Base-by-base conservation (phyloP, 2,888 invertebrate species). In the Notodonta dromedarius region DNA sequence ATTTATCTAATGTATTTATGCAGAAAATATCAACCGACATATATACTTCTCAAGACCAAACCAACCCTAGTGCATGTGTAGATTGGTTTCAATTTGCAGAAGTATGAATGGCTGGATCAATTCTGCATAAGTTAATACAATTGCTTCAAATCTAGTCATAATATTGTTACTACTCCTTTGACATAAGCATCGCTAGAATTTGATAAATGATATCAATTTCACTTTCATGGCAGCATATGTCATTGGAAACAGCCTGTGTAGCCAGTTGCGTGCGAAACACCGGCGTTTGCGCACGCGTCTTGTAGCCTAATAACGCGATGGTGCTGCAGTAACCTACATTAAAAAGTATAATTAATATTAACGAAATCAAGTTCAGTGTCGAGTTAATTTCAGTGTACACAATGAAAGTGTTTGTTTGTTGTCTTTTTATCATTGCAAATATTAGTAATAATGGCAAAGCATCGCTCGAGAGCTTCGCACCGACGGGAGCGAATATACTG, bases 391-490 rank as follows among this genome's bases (percentile, higher is more conserved):
- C 44, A n/a, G 40, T 46, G 66, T 67, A 46, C 61, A 67, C 52
- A 77, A 93, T 93, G 93, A 93, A 86, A 79, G 78, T 86, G 50
- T 65, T 91, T 60, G 82, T 90, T 73, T 85, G 84, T 69, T 86
- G 81, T 77, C 69, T 91, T 58, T 83, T 91, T 76, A 82, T 92
- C 58, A 78, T 93, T 50, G 80, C 84, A 7, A 90, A 90, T 74
- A 83, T 91, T 1, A 91, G 89, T 63, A 79, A 87, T 69, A 89
- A 90, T 80, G 87, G 92, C 12, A 92, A 89, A 73, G 93, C 93
- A 2, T 93, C 93, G 0, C 66, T 93, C 69, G 93, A 93, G 62
- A 90, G 86, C 73, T 86, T 88, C 62, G 74, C 84, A 11, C 89
- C 91, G 0, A 76, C 79, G 8, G 84, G 78, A 42, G 70, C 81